Evolutionary conservation across 2,888 invertebrate species (phyloP).

Genomic region (Ectemnius continuus): DNA sequence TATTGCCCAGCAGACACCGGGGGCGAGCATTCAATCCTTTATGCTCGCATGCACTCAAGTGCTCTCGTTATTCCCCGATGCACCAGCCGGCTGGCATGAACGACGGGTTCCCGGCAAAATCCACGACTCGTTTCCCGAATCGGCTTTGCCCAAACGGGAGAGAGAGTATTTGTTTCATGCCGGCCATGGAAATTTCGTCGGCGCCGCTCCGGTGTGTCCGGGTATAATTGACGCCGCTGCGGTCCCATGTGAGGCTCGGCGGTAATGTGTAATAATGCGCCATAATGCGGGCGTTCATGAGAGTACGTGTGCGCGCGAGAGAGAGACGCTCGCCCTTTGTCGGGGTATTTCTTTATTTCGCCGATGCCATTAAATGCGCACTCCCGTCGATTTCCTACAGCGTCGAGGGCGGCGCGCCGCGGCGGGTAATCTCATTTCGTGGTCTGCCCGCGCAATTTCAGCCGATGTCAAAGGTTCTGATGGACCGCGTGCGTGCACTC

Average conservation of each 20-base stretch:
- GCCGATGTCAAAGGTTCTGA: constrained; percentile 31
- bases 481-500: neutral
- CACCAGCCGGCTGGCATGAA: too few species aligned
- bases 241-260: constrained; percentile 40
- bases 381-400: constrained; percentile 45
- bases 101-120: too few species aligned
- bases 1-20: too few species aligned
- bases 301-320: constrained; percentile 41
- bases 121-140: too few species aligned
- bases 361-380: constrained; percentile 49
- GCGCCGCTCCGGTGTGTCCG: constrained; percentile 39
- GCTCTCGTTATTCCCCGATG: too few species aligned
- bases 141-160: neutral
- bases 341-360: constrained; percentile 56
- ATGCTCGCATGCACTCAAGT: too few species aligned
- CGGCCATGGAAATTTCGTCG: constrained; percentile 12
- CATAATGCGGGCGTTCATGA: constrained; percentile 39
- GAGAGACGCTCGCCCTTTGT: constrained; percentile 47
- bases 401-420: constrained; percentile 28
- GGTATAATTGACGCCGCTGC: constrained; percentile 41
- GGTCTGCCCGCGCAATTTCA: constrained; percentile 49
- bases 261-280: constrained; percentile 59
- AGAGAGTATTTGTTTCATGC: constrained; percentile 7
- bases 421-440: constrained; percentile 49
- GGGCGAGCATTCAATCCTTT: too few species aligned